A percentile compares a stretch with the other conserved stretches of the same genome.
These are phyloP conservation scores for Polydrusus cervinus DNA, from an alignment of 2,888 invertebrate species.

Conservation along the genomic window DNA sequence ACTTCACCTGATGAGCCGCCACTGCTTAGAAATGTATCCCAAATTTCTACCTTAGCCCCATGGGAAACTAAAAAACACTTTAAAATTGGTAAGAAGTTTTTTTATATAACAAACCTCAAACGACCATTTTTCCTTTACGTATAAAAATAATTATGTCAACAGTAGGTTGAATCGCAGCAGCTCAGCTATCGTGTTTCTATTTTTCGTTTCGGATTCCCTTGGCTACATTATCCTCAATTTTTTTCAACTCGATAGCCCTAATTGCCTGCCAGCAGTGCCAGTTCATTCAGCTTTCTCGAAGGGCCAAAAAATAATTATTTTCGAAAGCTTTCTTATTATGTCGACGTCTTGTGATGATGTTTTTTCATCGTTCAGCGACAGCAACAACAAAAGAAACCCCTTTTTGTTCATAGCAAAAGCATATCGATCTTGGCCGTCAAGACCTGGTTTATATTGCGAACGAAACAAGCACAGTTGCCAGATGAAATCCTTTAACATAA, in stretches of 20 bases:
- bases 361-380: neutral
- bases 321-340: conserved; percentile 30
- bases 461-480: conserved; percentile 30
- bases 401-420: conserved; percentile 32
- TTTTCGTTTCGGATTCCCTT: too few species aligned
- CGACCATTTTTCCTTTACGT: too few species aligned
- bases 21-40: too few species aligned
- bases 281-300: conserved; percentile 3
- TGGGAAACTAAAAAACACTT: too few species aligned
- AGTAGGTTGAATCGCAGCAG: too few species aligned
- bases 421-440: conserved; percentile 39
- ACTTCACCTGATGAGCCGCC: too few species aligned
- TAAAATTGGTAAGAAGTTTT: too few species aligned
- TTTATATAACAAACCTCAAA: too few species aligned
- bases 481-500: neutral
- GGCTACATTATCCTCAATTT: neutral
- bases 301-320: conserved; percentile 13
- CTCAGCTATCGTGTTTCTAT: too few species aligned
- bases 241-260: neutral
- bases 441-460: conserved; percentile 35
- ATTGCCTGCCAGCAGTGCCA: conserved; percentile 2
- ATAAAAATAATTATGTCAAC: too few species aligned
- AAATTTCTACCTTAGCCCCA: too few species aligned
- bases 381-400: conserved; percentile 27
- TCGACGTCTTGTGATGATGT: neutral